These are phyloP conservation scores for Pygmarrhopalites habei DNA, from an alignment of 1,140 invertebrate species.

Conservation along the genomic window DNA sequence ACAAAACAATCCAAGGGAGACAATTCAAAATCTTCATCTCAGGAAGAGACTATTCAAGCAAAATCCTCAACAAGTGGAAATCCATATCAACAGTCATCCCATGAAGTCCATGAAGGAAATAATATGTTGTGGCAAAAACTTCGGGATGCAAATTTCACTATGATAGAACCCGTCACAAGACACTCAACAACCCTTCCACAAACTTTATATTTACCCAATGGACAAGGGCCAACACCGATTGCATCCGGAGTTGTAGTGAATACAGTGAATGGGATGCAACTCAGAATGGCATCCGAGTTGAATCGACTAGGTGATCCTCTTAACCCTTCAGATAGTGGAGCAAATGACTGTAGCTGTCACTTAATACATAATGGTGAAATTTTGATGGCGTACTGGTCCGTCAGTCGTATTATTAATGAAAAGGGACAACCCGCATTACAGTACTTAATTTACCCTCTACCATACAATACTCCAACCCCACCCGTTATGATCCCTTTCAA, in stretches of 20 bases:
- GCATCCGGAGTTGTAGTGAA: constrained; percentile 29
- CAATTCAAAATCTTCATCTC: neutral
- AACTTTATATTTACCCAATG: constrained; percentile 22
- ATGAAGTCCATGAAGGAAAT: neutral
- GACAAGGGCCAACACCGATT: constrained; percentile 29
- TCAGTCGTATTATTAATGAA: constrained; percentile 29
- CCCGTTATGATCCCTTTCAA: constrained; percentile 18
- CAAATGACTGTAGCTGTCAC: constrained; percentile 19
- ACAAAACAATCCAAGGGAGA: neutral
- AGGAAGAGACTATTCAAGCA: neutral
- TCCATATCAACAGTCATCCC: neutral
- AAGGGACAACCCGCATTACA: constrained; percentile 27
- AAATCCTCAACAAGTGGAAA: constrained; percentile 8
- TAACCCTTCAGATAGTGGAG: neutral
- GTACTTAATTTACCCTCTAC: constrained; percentile 31
- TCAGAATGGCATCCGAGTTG: constrained; percentile 27
- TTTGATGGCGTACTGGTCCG: constrained; percentile 33
- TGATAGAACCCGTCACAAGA: constrained; percentile 12
- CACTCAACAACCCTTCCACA: constrained; percentile 11
- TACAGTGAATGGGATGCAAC: constrained; percentile 10
- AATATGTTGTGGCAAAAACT: constrained; percentile 20
- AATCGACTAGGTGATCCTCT: constrained; percentile 1
- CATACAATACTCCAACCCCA: constrained; percentile 30
- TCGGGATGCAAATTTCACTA: constrained; percentile 20
- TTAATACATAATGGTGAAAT: constrained; percentile 31